Percentiles rank a stretch among this genome's conserved stretches.
These are phyloP conservation scores for Syngnathus rostellatus DNA, from an alignment of 2,797 vertebrate species.

Conservation along the genomic window DNA sequence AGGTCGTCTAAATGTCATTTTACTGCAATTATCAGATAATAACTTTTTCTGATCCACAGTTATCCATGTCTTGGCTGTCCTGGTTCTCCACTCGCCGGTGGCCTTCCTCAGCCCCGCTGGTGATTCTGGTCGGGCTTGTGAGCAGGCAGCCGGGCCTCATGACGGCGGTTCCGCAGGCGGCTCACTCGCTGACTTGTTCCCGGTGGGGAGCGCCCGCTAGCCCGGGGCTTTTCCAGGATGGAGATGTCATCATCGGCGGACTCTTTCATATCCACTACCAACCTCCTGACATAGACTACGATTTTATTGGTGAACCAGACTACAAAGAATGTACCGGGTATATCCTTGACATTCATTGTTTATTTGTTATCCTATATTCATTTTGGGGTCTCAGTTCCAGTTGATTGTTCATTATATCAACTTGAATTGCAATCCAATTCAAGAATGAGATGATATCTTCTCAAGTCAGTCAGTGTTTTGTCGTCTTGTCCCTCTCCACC, in stretches of 20 bases:
- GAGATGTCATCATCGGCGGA: constrained; percentile 66
- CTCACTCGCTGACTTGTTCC: constrained; percentile 36
- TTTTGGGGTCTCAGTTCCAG: neutral
- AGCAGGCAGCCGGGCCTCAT: constrained; percentile 36
- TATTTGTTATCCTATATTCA: neutral
- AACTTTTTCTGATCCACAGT: neutral
- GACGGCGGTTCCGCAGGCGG: constrained; percentile 27
- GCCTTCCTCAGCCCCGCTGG: constrained; percentile 18
- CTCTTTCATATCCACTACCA: constrained; percentile 59
- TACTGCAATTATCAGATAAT: neutral
- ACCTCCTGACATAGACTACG: constrained; percentile 32
- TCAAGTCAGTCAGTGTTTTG: neutral
- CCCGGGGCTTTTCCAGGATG: constrained; percentile 59
- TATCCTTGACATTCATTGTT: constrained; percentile 14
- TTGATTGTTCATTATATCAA: neutral
- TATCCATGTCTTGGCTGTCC: constrained; percentile 11
- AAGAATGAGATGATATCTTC: neutral
- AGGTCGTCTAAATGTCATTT: neutral
- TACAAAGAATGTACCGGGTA: constrained; percentile 57
- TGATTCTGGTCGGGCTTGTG: constrained; percentile 39
- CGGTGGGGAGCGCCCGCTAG: constrained; percentile 32
- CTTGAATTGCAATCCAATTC: too few species aligned
- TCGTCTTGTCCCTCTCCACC: neutral
- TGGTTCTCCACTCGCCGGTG: constrained; percentile 20
- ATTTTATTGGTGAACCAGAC: constrained; percentile 41